Evolutionary conservation across 2,888 invertebrate genomes (phyloP).

Genomic region (Zygaena filipendulae): DNA sequence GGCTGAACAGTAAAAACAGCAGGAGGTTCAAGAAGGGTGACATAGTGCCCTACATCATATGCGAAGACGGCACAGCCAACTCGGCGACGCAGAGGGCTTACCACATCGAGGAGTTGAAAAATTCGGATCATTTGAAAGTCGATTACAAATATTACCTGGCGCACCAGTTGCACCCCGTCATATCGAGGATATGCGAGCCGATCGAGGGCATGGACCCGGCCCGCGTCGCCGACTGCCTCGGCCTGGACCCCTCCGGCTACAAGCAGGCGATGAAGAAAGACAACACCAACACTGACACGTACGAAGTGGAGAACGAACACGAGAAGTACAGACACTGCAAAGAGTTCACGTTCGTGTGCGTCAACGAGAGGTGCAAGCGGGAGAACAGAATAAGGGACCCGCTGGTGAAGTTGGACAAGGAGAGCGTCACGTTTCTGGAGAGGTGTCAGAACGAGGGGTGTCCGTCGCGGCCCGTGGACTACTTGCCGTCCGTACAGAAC

Average conservation of each 20-base stretch:
- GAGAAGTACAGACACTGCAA: conserved; percentile 69
- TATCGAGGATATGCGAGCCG: conserved; percentile 94
- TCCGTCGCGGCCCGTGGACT: conserved; percentile 71
- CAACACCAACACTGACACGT: conserved; percentile 45
- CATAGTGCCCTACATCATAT: conserved; percentile 95
- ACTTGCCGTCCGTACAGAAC: conserved; percentile 77
- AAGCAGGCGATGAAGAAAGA: conserved; percentile 55
- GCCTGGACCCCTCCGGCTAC: conserved; percentile 71
- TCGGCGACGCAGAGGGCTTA: conserved; percentile 93
- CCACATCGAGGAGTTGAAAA: conserved; percentile 90
- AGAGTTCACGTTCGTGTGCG: conserved; percentile 75
- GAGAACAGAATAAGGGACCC: conserved; percentile 64
- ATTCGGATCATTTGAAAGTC: conserved; percentile 73
- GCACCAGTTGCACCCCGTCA: conserved; percentile 96
- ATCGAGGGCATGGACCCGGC: conserved; percentile 94
- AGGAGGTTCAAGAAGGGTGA: conserved; percentile 92
- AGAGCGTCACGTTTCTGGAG: conserved; percentile 68
- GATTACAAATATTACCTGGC: conserved; percentile 93
- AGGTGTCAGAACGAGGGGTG: conserved; percentile 82
- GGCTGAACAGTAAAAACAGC: conserved; percentile 84
- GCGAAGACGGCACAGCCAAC: conserved; percentile 85
- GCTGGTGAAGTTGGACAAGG: conserved; percentile 47
- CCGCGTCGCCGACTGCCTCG: conserved; percentile 90
- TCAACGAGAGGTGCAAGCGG: conserved; percentile 65
- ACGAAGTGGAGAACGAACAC: conserved; percentile 56